A percentile compares a stretch with the other conserved stretches of the same genome.
These are phyloP conservation scores for Saturnia japonica DNA, from an alignment of 2,888 invertebrate genomes.

Conservation along the genomic window DNA sequence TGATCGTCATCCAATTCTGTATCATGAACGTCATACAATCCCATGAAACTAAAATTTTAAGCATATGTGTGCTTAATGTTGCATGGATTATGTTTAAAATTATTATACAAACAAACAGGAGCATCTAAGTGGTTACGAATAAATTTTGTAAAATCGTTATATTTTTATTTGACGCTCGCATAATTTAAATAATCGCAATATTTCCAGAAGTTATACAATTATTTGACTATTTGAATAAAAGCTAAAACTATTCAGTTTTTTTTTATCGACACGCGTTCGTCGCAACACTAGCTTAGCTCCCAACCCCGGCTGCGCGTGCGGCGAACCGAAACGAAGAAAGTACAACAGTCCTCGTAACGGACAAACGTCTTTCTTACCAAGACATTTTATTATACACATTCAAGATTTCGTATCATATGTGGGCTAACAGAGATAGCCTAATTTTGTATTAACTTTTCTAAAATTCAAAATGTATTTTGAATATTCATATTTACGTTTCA, in stretches of 20 bases:
- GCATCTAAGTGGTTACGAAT: neutral
- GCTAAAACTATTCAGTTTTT: neutral
- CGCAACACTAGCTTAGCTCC: slow-evolving; percentile 53
- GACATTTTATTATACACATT: neutral
- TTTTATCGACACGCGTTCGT: slow-evolving; percentile 29
- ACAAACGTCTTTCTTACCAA: slow-evolving; percentile 23
- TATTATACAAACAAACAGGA: no score
- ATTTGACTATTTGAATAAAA: neutral
- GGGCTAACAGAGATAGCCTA: neutral
- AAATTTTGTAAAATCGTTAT: neutral
- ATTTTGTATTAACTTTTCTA: neutral
- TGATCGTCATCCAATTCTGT: no score
- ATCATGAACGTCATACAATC: no score
- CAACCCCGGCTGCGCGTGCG: slow-evolving; percentile 61
- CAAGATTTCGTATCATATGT: neutral
- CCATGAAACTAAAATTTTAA: no score
- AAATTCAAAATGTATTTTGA: neutral
- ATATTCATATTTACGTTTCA: no score
- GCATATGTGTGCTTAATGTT: no score
- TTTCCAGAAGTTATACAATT: neutral
- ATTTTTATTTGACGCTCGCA: neutral
- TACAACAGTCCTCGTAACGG: slow-evolving; percentile 73
- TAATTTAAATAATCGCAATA: neutral
- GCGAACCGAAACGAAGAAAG: slow-evolving; percentile 77
- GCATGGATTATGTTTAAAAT: no score